These are phyloP conservation scores for Orientallactaga sibirica DNA, from an alignment of 2,797 vertebrate species.

Conservation along the genomic window DNA sequence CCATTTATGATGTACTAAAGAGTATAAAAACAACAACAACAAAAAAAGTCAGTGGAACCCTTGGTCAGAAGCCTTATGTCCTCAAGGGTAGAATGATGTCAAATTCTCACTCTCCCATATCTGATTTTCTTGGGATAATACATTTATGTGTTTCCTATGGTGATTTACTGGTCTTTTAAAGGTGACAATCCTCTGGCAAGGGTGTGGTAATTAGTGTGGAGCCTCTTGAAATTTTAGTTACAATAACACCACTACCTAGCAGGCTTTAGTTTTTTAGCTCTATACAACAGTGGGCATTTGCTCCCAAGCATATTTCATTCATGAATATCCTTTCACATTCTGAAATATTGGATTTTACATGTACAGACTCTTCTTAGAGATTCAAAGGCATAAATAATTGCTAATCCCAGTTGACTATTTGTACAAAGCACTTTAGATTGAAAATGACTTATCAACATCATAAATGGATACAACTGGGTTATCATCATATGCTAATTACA, in stretches of 20 bases:
- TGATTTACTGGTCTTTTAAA: not conserved
- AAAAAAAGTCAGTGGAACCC: not conserved
- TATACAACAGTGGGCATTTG: not conserved
- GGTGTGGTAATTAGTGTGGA: not conserved
- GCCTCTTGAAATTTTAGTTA: not conserved
- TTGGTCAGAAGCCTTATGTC: constrained; percentile 12
- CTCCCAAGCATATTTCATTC: constrained; percentile 45
- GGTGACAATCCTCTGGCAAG: not conserved
- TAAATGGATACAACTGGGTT: constrained; percentile 8
- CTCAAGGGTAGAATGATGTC: not conserved
- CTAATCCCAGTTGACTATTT: constrained; percentile 9
- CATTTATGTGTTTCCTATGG: not conserved
- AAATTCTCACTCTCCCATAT: not conserved
- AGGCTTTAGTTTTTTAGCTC: not conserved
- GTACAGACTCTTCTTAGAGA: constrained; percentile 4
- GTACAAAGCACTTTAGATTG: constrained; percentile 38
- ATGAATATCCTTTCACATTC: constrained; percentile 23
- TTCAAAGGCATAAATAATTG: not conserved
- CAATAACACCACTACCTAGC: not conserved
- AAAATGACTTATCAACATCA: constrained; percentile 31
- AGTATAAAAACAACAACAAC: not conserved
- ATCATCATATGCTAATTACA: not conserved
- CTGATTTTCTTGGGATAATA: not conserved
- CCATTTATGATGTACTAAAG: not conserved
- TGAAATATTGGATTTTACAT: constrained; percentile 6